Conservation (phyloP, 2,113 vertebrate genomes). For the Nothoprocta perdicaria region DNA sequence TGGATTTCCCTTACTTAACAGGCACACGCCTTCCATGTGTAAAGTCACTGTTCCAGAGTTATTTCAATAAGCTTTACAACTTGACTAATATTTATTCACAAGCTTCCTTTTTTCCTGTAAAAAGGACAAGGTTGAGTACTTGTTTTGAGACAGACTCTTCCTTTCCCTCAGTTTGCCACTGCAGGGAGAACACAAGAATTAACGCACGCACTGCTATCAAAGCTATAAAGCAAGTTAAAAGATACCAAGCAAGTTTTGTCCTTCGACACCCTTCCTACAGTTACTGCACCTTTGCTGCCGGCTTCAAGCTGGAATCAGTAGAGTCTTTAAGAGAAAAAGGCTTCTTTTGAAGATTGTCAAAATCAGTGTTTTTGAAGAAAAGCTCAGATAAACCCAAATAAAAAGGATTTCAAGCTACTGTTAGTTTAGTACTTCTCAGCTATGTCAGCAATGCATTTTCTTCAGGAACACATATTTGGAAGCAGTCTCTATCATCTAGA, state of each 20-base stretch:
- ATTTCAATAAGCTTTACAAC: neutral
- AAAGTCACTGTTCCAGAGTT: neutral
- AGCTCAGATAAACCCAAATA: neutral
- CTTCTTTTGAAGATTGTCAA: neutral
- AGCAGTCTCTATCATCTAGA: neutral
- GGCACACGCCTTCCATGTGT: neutral
- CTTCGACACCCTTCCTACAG: neutral
- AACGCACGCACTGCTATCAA: neutral
- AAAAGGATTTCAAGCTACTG: neutral
- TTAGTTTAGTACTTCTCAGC: neutral
- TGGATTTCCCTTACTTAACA: neutral
- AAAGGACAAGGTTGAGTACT: neutral
- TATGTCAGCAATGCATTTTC: neutral
- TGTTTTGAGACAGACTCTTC: no score
- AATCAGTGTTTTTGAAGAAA: neutral
- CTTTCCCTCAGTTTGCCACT: neutral
- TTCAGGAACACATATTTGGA: neutral
- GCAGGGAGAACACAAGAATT: neutral
- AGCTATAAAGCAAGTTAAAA: neutral
- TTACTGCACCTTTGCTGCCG: neutral
- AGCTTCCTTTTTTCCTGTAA: neutral
- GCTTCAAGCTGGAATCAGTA: neutral
- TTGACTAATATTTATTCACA: neutral
- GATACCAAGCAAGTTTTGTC: neutral
- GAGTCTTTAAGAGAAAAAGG: neutral